phyloP scores from a whole-genome alignment of 2,113 vertebrate species.

The Heterochromis multidens region DNA sequence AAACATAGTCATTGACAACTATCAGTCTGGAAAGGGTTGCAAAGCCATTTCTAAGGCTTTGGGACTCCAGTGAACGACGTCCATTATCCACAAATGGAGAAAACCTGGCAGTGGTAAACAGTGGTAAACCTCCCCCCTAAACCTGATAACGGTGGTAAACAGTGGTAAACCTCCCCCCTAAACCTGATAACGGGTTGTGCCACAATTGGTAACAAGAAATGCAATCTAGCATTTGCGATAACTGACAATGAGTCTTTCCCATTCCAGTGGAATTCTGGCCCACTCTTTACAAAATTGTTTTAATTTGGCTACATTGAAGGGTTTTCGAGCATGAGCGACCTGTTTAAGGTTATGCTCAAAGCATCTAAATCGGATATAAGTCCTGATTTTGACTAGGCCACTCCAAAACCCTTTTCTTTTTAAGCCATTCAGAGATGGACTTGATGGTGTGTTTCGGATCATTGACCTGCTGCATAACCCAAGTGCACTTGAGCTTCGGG shows the following conservation, averaged over 20 bases:
- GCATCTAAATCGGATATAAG: background rate
- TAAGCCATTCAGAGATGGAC: too few relatives aligned
- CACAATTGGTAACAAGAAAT: background rate
- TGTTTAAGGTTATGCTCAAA: background rate
- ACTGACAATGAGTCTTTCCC: background rate
- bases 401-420: background rate
- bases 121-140: background rate
- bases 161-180: background rate
- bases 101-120: too few relatives aligned
- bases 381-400: too few relatives aligned
- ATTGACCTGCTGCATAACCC: too few relatives aligned
- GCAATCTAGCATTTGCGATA: background rate
- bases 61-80: background rate
- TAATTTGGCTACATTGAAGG: background rate
- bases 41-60: background rate
- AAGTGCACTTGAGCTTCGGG: too few relatives aligned
- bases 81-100: background rate
- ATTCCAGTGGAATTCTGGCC: background rate
- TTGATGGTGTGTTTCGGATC: too few relatives aligned
- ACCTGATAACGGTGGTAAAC: too few relatives aligned
- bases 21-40: too few relatives aligned
- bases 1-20: too few relatives aligned
- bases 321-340: background rate
- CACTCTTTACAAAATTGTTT: background rate
- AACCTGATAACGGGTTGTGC: too few relatives aligned